Evolutionary conservation across 2,888 invertebrate genomes (phyloP).

Genomic region (Gastrophysa polygoni): DNA sequence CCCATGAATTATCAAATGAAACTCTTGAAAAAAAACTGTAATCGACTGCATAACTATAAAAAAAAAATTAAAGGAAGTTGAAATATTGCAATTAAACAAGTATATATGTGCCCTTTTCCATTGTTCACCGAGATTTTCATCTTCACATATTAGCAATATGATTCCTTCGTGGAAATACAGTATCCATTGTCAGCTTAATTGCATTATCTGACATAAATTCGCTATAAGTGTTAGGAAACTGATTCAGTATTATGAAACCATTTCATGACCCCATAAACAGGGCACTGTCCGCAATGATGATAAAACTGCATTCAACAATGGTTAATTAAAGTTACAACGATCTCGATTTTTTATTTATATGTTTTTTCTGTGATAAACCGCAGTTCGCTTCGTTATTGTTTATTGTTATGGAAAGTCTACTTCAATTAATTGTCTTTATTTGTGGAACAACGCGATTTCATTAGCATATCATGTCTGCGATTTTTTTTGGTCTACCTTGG

Average conservation of each 20-base stretch:
- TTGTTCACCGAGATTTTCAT: too few species aligned
- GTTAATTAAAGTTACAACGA: constrained; percentile 22
- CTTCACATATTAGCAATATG: too few species aligned
- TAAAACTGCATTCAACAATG: constrained; percentile 17
- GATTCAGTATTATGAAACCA: neutral
- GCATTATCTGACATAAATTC: neutral
- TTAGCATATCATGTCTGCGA: constrained; percentile 15
- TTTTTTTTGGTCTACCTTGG: constrained; percentile 4
- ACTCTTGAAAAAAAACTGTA: too few species aligned
- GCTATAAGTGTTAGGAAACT: neutral
- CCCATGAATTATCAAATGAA: too few species aligned
- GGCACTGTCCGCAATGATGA: neutral
- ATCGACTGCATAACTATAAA: too few species aligned
- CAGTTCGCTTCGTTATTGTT: constrained; percentile 21
- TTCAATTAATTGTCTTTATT: constrained; percentile 19
- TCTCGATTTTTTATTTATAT: constrained; percentile 15
- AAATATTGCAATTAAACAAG: too few species aligned
- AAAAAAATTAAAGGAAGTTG: too few species aligned
- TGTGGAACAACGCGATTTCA: constrained; percentile 10
- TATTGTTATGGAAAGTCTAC: constrained; percentile 21
- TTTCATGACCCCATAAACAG: neutral
- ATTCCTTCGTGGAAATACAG: too few species aligned
- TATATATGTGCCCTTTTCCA: too few species aligned
- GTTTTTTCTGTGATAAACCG: constrained; percentile 14
- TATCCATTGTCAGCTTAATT: neutral